phyloP scores from a whole-genome alignment of 2,113 vertebrate genomes.

The Numida meleagris region DNA sequence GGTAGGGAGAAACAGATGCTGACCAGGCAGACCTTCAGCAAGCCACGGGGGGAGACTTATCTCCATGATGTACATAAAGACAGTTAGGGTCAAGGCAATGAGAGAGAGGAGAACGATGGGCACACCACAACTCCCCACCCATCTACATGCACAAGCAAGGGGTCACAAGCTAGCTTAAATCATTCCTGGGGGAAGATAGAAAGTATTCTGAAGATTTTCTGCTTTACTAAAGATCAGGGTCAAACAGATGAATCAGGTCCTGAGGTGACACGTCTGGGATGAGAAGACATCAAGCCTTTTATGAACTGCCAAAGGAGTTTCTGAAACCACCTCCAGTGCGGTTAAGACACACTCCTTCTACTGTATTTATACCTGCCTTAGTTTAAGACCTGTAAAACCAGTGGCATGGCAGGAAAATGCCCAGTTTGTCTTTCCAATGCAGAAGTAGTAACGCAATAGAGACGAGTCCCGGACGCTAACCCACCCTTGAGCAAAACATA shows the following conservation, averaged over 20 bases:
- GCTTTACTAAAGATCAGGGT: not conserved
- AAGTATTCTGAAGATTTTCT: not conserved
- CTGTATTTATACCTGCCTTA: not conserved
- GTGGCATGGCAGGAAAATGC: not conserved
- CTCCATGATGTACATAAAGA: not conserved
- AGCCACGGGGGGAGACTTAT: not conserved
- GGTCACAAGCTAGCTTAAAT: not conserved
- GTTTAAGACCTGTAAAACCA: not conserved
- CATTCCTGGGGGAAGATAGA: not conserved
- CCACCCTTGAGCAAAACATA: not conserved
- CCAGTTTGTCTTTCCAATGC: not conserved
- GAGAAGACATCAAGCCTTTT: not conserved
- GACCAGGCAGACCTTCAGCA: not conserved
- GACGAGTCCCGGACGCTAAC: not conserved
- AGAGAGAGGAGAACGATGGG: not conserved
- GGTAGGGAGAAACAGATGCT: not conserved
- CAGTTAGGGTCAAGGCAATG: rapidly evolving
- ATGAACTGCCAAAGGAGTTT: not conserved
- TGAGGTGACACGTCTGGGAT: not conserved
- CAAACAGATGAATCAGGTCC: not conserved
- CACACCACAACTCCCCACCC: not conserved
- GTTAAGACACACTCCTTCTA: not conserved
- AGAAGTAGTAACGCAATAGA: not conserved
- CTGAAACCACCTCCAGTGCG: not conserved
- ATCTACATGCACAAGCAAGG: not conserved